Evolutionary conservation across 2,113 vertebrate species (phyloP).

Genomic region (Psilopogon haemacephalus): DNA sequence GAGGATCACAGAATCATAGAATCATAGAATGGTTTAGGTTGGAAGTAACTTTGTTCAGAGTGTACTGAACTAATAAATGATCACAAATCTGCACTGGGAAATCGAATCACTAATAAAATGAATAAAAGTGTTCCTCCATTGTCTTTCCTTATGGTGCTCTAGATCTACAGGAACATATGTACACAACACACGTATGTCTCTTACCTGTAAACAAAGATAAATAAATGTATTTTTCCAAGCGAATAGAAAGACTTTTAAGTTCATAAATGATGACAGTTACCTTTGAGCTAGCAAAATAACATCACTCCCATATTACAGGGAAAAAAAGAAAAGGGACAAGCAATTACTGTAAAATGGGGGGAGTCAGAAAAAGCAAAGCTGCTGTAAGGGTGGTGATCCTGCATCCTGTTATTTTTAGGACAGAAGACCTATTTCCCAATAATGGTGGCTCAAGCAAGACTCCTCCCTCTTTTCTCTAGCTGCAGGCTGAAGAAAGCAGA

Average conservation of each 20-base stretch:
- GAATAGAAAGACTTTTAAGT: background rate
- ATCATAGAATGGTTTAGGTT: no score
- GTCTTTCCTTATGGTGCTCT: background rate
- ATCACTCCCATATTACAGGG: accelerated
- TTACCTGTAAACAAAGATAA: background rate
- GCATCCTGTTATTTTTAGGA: background rate
- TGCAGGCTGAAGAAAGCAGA: background rate
- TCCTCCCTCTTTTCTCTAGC: background rate
- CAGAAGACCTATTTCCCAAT: background rate
- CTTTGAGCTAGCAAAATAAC: background rate
- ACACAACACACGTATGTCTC: background rate
- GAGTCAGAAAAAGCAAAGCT: background rate
- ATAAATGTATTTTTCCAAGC: background rate
- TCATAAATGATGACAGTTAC: background rate
- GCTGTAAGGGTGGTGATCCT: background rate
- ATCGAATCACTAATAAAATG: background rate
- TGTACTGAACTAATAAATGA: background rate
- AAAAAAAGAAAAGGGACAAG: background rate
- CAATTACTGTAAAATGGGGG: background rate
- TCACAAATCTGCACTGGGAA: background rate
- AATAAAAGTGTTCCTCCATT: background rate
- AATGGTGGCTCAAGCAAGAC: background rate
- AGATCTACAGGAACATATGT: background rate
- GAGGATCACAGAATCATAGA: no score
- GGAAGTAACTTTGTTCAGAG: background rate